Conservation (phyloP, 2,888 invertebrate species). For the Carcina quercana region DNA sequence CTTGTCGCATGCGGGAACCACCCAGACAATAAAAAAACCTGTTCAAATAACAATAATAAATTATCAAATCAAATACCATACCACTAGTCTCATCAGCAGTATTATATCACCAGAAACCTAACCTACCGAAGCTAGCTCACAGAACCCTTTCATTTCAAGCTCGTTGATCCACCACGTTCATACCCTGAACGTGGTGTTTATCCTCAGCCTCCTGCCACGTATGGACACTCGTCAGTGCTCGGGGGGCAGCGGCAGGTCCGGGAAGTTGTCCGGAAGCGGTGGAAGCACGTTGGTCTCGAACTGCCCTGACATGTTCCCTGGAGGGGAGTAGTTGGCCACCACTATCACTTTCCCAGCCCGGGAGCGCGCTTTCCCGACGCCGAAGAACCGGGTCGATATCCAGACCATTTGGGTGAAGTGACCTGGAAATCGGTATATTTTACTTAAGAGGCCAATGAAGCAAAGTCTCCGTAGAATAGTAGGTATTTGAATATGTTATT, state of each 20-base stretch:
- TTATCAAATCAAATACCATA: too few species aligned
- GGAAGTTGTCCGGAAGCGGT: constrained; percentile 77
- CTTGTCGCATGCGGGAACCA: too few species aligned
- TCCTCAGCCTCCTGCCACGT: constrained; percentile 55
- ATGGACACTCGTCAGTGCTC: constrained; percentile 61
- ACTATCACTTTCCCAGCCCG: constrained; percentile 86
- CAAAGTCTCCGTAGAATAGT: too few species aligned
- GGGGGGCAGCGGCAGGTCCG: constrained; percentile 48
- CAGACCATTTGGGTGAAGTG: constrained; percentile 93
- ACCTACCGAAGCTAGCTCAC: too few species aligned
- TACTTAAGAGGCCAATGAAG: too few species aligned
- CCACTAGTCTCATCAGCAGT: too few species aligned
- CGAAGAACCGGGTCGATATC: constrained; percentile 83
- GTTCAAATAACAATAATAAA: too few species aligned
- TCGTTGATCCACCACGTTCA: constrained; percentile 16
- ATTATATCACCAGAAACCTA: too few species aligned
- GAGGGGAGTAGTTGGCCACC: constrained; percentile 88
- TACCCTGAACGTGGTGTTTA: constrained; percentile 57
- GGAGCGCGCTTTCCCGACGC: constrained; percentile 87
- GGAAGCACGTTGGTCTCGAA: constrained; percentile 87
- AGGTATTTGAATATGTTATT: too few species aligned
- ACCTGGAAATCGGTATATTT: too few species aligned
- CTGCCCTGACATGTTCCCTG: constrained; percentile 83
- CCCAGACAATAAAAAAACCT: too few species aligned
- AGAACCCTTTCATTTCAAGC: not conserved